Conservation (phyloP, 2,797 vertebrate species). For the Menidia menidia region DNA sequence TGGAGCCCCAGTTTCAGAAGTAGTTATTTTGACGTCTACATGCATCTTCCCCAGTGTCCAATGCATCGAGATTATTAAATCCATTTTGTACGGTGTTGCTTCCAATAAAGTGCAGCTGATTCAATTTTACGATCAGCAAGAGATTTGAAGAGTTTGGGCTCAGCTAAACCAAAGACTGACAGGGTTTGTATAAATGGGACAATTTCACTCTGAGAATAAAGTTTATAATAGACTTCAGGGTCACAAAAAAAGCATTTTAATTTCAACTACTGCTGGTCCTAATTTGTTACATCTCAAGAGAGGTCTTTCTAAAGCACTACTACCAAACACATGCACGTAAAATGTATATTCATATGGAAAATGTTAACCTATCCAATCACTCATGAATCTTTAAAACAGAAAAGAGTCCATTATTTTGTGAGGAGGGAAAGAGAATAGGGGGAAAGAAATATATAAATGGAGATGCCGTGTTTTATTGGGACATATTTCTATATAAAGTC, state of each 20-base stretch:
- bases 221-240: too few species aligned
- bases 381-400: neutral
- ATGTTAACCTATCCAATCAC: neutral
- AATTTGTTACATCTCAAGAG: neutral
- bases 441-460: neutral
- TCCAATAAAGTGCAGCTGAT: neutral
- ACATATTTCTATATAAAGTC: neutral
- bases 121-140: neutral
- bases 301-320: neutral
- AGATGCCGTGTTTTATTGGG: too few species aligned
- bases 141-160: too few species aligned
- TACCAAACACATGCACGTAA: too few species aligned
- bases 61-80: neutral
- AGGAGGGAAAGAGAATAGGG: neutral
- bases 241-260: too few species aligned
- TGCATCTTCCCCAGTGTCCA: neutral
- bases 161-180: too few species aligned
- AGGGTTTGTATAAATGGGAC: too few species aligned
- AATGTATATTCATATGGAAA: neutral
- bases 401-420: neutral
- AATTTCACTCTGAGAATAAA: too few species aligned
- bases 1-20: neutral
- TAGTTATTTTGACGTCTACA: neutral
- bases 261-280: neutral
- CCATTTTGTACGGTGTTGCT: neutral